These are phyloP conservation scores for Lycorma delicatula DNA, from an alignment of 1,140 invertebrate genomes.

Conservation along the genomic window DNA sequence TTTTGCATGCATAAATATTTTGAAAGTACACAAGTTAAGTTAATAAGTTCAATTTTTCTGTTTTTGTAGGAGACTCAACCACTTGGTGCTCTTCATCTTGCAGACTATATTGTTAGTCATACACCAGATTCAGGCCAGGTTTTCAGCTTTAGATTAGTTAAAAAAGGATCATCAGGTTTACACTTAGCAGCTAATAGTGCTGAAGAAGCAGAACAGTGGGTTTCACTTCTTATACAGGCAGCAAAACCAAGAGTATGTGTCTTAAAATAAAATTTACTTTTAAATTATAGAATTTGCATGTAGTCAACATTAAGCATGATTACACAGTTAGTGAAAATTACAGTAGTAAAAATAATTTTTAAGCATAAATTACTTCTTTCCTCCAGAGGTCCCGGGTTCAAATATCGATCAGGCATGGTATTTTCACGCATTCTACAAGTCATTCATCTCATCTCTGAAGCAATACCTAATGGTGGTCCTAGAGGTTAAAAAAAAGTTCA, in stretches of 20 bases:
- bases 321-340: not conserved
- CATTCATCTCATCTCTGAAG: too few relatives aligned
- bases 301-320: not conserved
- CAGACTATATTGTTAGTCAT: slow-evolving; percentile 65
- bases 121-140: slow-evolving; percentile 47
- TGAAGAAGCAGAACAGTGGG: slow-evolving; percentile 65
- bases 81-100: slow-evolving; percentile 77
- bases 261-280: slow-evolving; percentile 12
- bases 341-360: not conserved
- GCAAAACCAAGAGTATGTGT: slow-evolving; percentile 35
- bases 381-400: too few relatives aligned
- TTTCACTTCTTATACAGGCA: slow-evolving; percentile 59
- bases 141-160: slow-evolving; percentile 63
- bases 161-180: slow-evolving; percentile 64
- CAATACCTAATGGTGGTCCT: too few relatives aligned
- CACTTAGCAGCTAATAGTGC: slow-evolving; percentile 73
- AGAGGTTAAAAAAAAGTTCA: too few relatives aligned
- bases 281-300: not conserved
- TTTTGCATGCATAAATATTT: too few relatives aligned
- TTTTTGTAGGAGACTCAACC: slow-evolving; percentile 78
- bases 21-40: too few relatives aligned
- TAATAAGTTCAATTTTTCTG: too few relatives aligned
- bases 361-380: too few relatives aligned
- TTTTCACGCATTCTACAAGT: too few relatives aligned
- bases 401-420: too few relatives aligned